Base-by-base conservation (phyloP, 1,140 invertebrate genomes). In the Epicauta chinensis region DNA sequence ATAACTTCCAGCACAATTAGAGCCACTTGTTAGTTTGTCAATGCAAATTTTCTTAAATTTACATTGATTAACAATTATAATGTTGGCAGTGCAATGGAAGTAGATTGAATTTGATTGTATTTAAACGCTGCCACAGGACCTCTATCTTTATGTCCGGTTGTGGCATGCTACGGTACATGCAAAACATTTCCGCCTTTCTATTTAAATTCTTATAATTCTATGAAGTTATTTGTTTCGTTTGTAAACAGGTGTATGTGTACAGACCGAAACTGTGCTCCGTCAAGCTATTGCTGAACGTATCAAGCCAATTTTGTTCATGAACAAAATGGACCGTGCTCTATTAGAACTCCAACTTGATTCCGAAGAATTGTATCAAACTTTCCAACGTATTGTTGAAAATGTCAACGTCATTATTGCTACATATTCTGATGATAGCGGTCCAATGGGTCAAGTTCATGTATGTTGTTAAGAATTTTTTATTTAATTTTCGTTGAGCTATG, bases 391-490 rank as follows among this genome's bases (percentile, higher is more conserved):
- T 74, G 94, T 99, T 63, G 97, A 99, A 78, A 98, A 97, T 70
- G 93, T 99, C 29, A 99, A 99, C 78, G 97, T 99, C 54, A 99
- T 99, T 71, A 98, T 99, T 73, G 93, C 95, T 56, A 99, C 97
- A n/a, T 99, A 99, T 74, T 88, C 86, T 60, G 93, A 97, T 61
- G 95, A 98, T 64, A 81, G 85, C 67, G 96, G 96, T 57, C 97
- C 97, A 34, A 99, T 99, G 97, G 97, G 97, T 72, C 89, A 97
- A 79, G 92, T 98, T 53, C 83, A 91, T 63, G 93, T 82, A 75
- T 74, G 75, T 75, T 60, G 29, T n/a, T n/a, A n/a, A n/a, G n/a
- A 15, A 34, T 16, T 54, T 40, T 38, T 13, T 36, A 37, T 3
- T 39, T 39, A 1, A 30, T 15, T 11, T 17, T 16, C 16, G n/a